Base-by-base conservation (phyloP, 2,888 invertebrate species). In the Drosophila infuscata region DNA sequence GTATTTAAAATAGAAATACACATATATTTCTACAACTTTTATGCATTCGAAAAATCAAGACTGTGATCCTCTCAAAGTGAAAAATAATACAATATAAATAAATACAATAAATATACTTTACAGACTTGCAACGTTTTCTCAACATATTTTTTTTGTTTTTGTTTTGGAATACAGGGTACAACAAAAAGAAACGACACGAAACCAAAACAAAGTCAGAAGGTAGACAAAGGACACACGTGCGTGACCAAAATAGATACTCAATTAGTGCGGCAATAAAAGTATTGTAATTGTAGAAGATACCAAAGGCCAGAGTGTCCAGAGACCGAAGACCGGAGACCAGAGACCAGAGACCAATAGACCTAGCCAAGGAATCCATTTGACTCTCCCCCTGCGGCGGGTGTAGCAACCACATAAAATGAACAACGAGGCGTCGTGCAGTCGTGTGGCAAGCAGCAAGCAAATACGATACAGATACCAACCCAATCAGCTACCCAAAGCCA, bases 241-340 rank as follows among this genome's bases (percentile, higher is more conserved):
- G 82, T 87, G 87, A 80, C 82, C 70, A 84, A 87, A 84, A 87
- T 83, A 82, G 78, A 82, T 87, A 82, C 84, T 84, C 83, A 84
- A 87, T 83, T 87, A 83, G 87, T 87, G 82, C 52, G 67, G 83
- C 87, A 84, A 87, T 83, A 87, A 87, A 83, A 70, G 67, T 66
- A 72, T 81, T 79, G 83, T 83, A 83, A 83, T 86, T 83, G 76
- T 69, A 79, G 74, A 67, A 64, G 79, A 72, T 77, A 69, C 54
- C 35, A 56, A 32, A 59, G 41, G 41, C 46, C 36, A 11, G 25
- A 12, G 38, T n/a, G 46, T 25, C 46, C 25, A 46, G 15, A 46
- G 8, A 25, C 46, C 25, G 15, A 7, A 20, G 12, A 41, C 41
- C 41, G 9, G 15, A 15, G 12, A 20, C 41, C 12, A 12, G 12